Evolutionary conservation across 2,888 invertebrate genomes (phyloP), one percentile per base, ranked within the genome.

Genomic region (Charanyca ferruginea): DNA sequence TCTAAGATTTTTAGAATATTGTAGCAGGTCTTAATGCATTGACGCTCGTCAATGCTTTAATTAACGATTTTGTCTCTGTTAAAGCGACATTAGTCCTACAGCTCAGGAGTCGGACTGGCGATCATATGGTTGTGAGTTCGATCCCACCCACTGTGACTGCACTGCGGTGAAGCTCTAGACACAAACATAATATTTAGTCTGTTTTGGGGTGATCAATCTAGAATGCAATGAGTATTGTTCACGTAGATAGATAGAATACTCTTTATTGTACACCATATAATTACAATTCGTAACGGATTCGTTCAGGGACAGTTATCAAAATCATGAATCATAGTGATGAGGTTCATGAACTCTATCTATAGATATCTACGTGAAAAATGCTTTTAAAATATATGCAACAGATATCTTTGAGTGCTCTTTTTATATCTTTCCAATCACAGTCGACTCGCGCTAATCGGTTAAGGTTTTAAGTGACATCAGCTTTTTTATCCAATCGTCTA

Each of bases 81-180:
- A 55, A 78, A 73, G 79, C 52, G 22, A 57, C 52, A 60, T 45
- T 60, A 73, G 74, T 38, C 47, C 55, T 60, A 64, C 74, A 73
- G 59, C 58, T 74, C 57, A 55, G 57, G 79, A 57, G 59, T 66
- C 22, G 55, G 66, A 55, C 48, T 41, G 59, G 74, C 55, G 59
- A 74, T 73, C 59, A 42, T 52, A 59, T 51, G 48, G 74, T 79
- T 60, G 66, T 66, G 73, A 66, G 59, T 79, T 79, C 59, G 76
- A 58, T 62, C 76, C 61, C 66, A 60, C 52, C 42, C 53, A 74
- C 54, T 16, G 38, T 38, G 38, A 38, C 16, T 72, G 47, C 63
- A 73, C 42, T 45, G 51, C 23, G 49, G 48, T 78, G 65, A 73
- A 59, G 2, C n/a, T 79, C 57, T 55, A 28, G n/a, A 55, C 47